Percentiles rank a stretch among this genome's conserved stretches.
phyloP scores from a whole-genome alignment of 2,797 vertebrate species.

The Pangasius sanitwongsei region DNA sequence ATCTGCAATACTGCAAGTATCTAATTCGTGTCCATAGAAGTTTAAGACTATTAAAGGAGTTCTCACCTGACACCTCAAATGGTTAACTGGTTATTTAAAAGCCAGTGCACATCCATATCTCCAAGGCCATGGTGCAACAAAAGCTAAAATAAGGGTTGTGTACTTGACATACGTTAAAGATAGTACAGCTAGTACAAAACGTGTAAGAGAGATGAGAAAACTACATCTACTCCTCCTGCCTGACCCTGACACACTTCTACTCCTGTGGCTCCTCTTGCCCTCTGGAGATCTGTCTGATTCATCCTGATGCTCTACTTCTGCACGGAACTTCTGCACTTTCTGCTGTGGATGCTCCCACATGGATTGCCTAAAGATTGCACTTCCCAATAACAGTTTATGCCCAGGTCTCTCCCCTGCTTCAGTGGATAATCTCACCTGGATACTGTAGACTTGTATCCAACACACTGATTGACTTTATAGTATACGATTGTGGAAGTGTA shows the following conservation, averaged over 20 bases:
- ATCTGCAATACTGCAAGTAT: not conserved
- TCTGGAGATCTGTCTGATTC: constrained; percentile 1
- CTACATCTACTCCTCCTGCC: not conserved
- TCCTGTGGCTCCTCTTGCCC: not conserved
- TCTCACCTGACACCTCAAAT: not conserved
- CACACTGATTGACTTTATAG: not conserved
- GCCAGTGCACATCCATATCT: not conserved
- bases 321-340: not conserved
- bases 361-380: not conserved
- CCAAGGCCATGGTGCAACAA: too few relatives aligned
- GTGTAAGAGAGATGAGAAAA: not conserved
- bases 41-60: not conserved
- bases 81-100: not conserved
- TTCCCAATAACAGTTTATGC: not conserved
- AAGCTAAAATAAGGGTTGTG: not conserved
- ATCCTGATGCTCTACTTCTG: constrained; percentile 10
- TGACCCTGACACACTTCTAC: not conserved
- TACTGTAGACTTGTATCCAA: not conserved
- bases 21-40: not conserved
- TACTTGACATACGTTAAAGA: not conserved
- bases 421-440: not conserved
- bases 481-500: not conserved
- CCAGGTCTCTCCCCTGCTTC: not conserved
- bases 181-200: not conserved
- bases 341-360: not conserved